phyloP scores from a whole-genome alignment of 2,113 vertebrate species.

The Entelurus aequoreus region DNA sequence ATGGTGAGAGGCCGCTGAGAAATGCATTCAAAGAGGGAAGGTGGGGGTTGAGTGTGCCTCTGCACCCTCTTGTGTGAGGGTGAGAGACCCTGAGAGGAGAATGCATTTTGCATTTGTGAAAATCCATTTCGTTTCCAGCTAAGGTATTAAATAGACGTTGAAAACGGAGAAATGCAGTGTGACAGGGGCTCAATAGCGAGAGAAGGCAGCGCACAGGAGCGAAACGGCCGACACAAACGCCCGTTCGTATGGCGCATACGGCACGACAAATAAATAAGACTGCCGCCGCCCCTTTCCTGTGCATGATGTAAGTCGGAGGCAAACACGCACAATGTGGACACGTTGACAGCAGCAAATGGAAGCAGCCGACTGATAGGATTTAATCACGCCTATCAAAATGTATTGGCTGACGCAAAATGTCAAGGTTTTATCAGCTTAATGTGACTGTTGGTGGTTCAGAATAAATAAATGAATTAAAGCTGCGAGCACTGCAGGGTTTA shows the following conservation, averaged over 20 bases:
- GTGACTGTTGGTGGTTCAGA: too few relatives aligned
- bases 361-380: not conserved
- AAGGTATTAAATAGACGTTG: constrained; percentile 41
- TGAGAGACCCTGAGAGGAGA: not conserved
- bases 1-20: constrained; percentile 26
- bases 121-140: constrained; percentile 39
- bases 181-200: constrained; percentile 23
- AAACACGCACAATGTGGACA: not conserved
- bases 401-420: not conserved
- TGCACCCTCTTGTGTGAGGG: constrained; percentile 9
- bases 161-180: constrained; percentile 43
- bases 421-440: not conserved
- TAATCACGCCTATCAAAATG: constrained; percentile 6
- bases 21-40: constrained; percentile 29
- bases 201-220: constrained; percentile 7
- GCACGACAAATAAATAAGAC: constrained; percentile 1
- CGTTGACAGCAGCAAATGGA: not conserved
- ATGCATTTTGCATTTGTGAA: constrained; percentile 40
- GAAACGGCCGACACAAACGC: constrained; percentile 3
- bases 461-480: too few relatives aligned
- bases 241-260: not conserved
- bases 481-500: too few relatives aligned
- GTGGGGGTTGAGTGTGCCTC: constrained; percentile 6
- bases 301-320: not conserved
- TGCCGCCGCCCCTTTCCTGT: not conserved